Evolutionary conservation across 2,797 vertebrate species (phyloP), one percentile per base, ranked within the genome.

Genomic region (Rhincodon typus): DNA sequence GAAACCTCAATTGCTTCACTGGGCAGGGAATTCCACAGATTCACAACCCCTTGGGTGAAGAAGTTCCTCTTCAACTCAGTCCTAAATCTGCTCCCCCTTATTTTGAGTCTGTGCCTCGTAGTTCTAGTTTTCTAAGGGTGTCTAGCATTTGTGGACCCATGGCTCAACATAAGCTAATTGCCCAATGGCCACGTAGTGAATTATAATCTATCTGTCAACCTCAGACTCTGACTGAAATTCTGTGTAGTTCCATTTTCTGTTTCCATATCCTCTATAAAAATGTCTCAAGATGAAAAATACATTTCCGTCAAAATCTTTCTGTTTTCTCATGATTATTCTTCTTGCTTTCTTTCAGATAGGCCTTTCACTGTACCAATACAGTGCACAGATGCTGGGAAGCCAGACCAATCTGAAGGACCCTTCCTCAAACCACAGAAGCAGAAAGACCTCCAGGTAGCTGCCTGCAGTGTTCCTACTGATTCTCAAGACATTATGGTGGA

Each of bases 301-400:
- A 42, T 93, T 67, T 69, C 69, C 25, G 38, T 93, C n/a, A 93
- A 69, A 93, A 42, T 38, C n/a, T 93, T 42, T 66, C 19, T 42
- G n/a, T 69, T 93, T 69, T 93, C 15, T 3, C 34, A 15, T n/a
- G 74, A 84, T 42, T 84, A 21, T 84, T 30, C 25, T 74, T 42
- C 38, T 67, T 69, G 90, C n/a, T 93, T 27, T 69, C 90, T 93
- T 67, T 69, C 62, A 93, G 90, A 93, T 42, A 96, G 96, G 95
- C 96, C 97, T 0, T 95, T 96, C 96, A 97, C 97, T 5, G 96
- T 97, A 94, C 97, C 97, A 0, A 66, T 97, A 96, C 97, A 98
- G 96, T 97, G 97, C 95, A 96, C 96, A 21, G 97, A 97, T 87
- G 96, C 46, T 0, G 79, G 0, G 96, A 95, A 38, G 5, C 34